Evolutionary conservation across 2,797 vertebrate species (phyloP).

Genomic region (Melanotaenia trifasciata): DNA sequence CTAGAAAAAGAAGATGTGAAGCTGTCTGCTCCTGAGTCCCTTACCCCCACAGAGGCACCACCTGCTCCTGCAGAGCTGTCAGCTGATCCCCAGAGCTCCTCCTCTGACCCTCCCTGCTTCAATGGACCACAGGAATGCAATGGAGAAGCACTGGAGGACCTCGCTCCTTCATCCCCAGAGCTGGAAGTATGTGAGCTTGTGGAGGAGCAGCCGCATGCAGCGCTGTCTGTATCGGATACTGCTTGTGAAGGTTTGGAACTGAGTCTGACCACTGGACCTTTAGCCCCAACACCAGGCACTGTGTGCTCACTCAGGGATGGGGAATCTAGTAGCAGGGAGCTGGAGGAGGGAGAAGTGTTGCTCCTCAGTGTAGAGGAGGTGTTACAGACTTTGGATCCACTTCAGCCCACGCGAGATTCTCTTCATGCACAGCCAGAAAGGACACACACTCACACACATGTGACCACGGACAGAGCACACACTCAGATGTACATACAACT

Average conservation of each 20-base stretch:
- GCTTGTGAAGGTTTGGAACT: constrained; percentile 72
- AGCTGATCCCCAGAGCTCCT: constrained; percentile 83
- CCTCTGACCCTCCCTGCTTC: constrained; percentile 77
- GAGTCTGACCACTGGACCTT: constrained; percentile 68
- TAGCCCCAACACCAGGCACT: constrained; percentile 77
- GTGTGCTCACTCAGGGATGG: constrained; percentile 89
- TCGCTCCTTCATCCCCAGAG: constrained; percentile 82
- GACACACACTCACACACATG: constrained; percentile 81
- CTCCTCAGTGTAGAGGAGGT: constrained; percentile 94
- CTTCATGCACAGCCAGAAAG: constrained; percentile 81
- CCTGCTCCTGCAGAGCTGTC: constrained; percentile 86
- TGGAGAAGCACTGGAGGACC: constrained; percentile 87
- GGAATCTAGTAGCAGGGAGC: constrained; percentile 82
- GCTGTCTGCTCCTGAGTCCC: constrained; percentile 77
- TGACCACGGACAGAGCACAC: constrained; percentile 82
- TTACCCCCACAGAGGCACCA: constrained; percentile 90
- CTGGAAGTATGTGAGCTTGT: constrained; percentile 87
- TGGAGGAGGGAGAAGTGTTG: constrained; percentile 92
- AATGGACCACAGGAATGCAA: constrained; percentile 91
- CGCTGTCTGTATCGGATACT: constrained; percentile 63
- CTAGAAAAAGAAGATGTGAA: constrained; percentile 57
- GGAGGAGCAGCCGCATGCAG: constrained; percentile 79
- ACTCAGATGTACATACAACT: constrained; percentile 82
- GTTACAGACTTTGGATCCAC: constrained; percentile 91
- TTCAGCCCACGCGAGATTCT: constrained; percentile 87